These are phyloP conservation scores for Cheirogaleus medius DNA, from an alignment of 2,113 vertebrate genomes.

Conservation along the genomic window DNA sequence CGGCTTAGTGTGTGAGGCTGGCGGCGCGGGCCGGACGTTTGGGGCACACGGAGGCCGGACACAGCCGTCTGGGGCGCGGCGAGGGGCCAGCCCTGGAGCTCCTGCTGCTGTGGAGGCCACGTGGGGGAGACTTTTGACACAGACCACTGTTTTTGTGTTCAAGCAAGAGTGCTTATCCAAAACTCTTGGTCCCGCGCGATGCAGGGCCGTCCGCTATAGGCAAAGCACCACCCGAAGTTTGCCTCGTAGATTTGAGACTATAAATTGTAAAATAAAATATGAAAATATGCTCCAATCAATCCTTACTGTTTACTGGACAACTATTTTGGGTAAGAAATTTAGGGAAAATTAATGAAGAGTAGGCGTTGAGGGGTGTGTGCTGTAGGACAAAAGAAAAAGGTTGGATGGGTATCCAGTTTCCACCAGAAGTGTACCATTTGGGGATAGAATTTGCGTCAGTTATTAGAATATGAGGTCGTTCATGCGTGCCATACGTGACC, in stretches of 20 bases:
- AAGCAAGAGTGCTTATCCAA: background rate
- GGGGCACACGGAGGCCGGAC: background rate
- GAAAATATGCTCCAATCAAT: background rate
- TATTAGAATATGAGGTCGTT: background rate
- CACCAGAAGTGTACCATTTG: background rate
- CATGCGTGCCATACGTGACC: background rate
- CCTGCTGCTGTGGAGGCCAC: background rate
- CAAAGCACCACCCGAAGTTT: background rate
- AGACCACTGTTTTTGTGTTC: background rate
- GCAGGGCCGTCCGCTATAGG: background rate
- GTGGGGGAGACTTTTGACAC: background rate
- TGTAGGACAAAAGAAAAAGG: background rate
- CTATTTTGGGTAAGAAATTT: background rate
- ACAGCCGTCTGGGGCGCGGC: background rate
- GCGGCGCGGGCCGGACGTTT: background rate
- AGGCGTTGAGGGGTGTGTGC: background rate
- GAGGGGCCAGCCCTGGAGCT: background rate
- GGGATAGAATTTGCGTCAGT: background rate
- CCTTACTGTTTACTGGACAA: background rate
- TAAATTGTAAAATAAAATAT: background rate
- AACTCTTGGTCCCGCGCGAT: background rate
- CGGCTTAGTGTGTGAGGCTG: accelerated
- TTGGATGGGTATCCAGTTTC: background rate
- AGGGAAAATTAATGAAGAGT: background rate
- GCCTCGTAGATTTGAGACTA: background rate